Conservation (phyloP, 2,797 vertebrate genomes). For the Acestrorhynchus altus region DNA sequence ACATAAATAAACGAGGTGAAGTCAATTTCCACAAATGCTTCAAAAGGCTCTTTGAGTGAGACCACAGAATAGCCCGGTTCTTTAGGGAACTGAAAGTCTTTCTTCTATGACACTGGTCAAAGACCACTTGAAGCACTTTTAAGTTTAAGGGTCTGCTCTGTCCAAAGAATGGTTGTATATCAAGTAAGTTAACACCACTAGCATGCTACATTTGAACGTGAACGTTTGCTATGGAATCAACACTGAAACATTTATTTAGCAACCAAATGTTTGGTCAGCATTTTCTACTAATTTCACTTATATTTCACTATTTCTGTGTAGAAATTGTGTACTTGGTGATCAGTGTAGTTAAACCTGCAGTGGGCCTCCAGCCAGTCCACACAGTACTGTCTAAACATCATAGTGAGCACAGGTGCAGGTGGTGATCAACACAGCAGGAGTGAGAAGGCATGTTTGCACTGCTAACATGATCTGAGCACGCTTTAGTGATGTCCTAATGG, state of each 20-base stretch:
- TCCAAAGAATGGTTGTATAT: not conserved
- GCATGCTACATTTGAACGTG: not conserved
- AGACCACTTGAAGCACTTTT: too few relatives aligned
- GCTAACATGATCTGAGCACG: not conserved
- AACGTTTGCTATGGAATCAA: too few relatives aligned
- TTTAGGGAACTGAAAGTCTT: too few relatives aligned
- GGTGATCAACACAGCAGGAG: not conserved
- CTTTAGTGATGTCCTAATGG: not conserved
- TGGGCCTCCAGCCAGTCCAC: not conserved
- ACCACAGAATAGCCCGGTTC: too few relatives aligned
- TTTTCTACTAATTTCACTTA: not conserved
- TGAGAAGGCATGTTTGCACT: constrained; percentile 18
- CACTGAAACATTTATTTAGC: too few relatives aligned
- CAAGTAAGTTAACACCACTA: not conserved
- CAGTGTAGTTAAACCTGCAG: not conserved
- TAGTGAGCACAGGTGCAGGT: not conserved
- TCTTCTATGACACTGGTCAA: too few relatives aligned
- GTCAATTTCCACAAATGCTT: not conserved
- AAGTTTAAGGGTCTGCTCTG: too few relatives aligned
- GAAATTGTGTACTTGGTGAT: not conserved
- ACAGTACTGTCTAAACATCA: not conserved
- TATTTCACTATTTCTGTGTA: not conserved
- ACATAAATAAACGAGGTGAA: not conserved
- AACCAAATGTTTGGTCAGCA: too few relatives aligned
- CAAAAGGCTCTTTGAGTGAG: not conserved